Base-by-base conservation (phyloP, 92 coral and sea anemone genomes). In the Virgularia gustaviana region DNA sequence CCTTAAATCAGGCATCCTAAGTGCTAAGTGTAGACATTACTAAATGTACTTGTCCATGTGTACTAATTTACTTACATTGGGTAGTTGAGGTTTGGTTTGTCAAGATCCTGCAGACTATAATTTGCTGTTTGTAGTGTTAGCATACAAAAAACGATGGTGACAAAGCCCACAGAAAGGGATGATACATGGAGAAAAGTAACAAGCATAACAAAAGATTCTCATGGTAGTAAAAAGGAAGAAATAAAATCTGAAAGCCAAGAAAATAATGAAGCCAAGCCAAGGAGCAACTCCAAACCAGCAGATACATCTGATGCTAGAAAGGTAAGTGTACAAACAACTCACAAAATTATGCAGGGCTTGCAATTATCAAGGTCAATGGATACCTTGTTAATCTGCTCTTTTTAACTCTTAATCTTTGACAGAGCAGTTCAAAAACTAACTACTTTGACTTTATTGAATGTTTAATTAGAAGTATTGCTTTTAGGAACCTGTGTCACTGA, bases 401-500 rank as follows among this genome's bases (percentile, higher is more conserved):
- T 60, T 58, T 28, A 58, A 29, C 34, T 10, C 34, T n/a, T 0
- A 19, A 29, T 9, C 57, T 6, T 49, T 10, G 1, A 49, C 24
- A 9, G 56, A 18, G 56, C 56, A 12, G 25, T 51, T 20, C 27
- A 51, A 51, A 51, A 20, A 20, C 7, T 15, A 51, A 30, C 20
- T 51, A 8, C 35, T 27, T 37, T 34, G n/a, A 16, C 51, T 28
- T 16, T 34, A 35, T 36, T 19, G 20, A 36, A 27, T n/a, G n/a
- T n/a, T n/a, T n/a, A n/a, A n/a, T n/a, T n/a, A n/a, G n/a, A n/a
- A n/a, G 58, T 52, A 22, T 52, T 9, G 5, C 30, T 52, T 52
- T 1, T 52, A 77, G 57, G 79, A 57, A 16, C 42, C 74, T 5
- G 64, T 70, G 12, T 65, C 51, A 27, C 82, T 84, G 43, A 80